These are phyloP conservation scores for Oconnorella tubifera DNA, from an alignment of 2,888 invertebrate species.

Conservation along the genomic window DNA sequence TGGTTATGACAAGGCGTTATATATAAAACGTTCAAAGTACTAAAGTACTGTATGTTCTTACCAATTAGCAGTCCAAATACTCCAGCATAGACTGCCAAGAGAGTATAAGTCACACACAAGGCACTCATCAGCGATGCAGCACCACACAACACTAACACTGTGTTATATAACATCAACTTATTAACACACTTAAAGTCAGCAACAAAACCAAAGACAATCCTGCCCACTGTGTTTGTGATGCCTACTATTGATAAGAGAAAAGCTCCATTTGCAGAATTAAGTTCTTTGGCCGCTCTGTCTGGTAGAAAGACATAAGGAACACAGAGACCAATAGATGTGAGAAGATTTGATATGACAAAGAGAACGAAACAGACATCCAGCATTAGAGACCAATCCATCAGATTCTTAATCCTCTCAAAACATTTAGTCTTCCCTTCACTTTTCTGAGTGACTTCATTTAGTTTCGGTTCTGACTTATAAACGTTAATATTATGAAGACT, in stretches of 20 bases:
- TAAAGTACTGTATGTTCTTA: slow-evolving; percentile 31
- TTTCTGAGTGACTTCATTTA: neutral
- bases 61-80: slow-evolving; percentile 53
- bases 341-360: slow-evolving; percentile 80
- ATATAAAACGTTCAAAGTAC: neutral
- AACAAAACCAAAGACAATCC: slow-evolving; percentile 64
- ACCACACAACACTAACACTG: slow-evolving; percentile 82
- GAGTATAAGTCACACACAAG: slow-evolving; percentile 69
- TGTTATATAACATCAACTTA: slow-evolving; percentile 82
- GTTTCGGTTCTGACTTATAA: slow-evolving; percentile 37
- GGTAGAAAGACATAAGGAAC: slow-evolving; percentile 89
- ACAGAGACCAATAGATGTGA: slow-evolving; percentile 88
- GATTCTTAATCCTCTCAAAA: neutral
- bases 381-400: slow-evolving; percentile 78
- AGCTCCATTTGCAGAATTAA: slow-evolving; percentile 57
- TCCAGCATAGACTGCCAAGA: slow-evolving; percentile 71
- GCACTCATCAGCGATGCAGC: slow-evolving; percentile 77
- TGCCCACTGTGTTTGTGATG: slow-evolving; percentile 84
- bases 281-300: slow-evolving; percentile 61
- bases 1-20: too few species aligned
- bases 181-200: slow-evolving; percentile 69
- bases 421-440: neutral
- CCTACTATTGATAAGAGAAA: slow-evolving; percentile 83
- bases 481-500: slow-evolving; percentile 63
- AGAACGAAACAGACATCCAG: slow-evolving; percentile 82